Base-by-base conservation (phyloP, 2,113 vertebrate genomes). In the Ibidorhyncha struthersii region DNA sequence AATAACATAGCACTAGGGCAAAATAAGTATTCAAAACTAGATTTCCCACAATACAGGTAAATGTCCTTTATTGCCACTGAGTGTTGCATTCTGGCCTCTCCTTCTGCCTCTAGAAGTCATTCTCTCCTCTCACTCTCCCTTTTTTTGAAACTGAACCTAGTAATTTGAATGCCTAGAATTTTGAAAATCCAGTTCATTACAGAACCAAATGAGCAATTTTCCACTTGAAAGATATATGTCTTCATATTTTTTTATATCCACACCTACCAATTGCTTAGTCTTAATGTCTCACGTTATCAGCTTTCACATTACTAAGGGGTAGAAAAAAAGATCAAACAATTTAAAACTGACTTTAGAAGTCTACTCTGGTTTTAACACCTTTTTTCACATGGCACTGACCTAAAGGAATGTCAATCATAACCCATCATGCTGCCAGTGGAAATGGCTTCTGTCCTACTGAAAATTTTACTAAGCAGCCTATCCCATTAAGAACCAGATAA, bases 301-400 rank as follows among this genome's bases (percentile, higher is more conserved):
- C 16, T 41, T 53, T 58, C 38, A 27, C 16, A 7, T 30, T 45
- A 36, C 23, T 36, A n/a, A 43, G 32, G 14, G 12, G 7, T 19
- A 41, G 20, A 12, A 41, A 88, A 88, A 59, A 71, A 45, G 27
- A 11, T 8, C 4, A 9, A 49, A 20, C 16, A 36, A 32, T 43
- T 30, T 36, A 22, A 72, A 59, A 47, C 5, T 61, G 8, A 63
- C 49, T 83, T 69, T 14, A 72, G 26, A 50, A 4, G 17, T 29
- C 5, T 1, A 4, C 8, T n/a, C 22, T 55, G 7, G 0, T 72
- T 80, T 77, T 20, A 65, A 41, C 17, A 63, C 2, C 4, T 29
- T 79, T 59, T 59, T 67, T 50, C 36, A 21, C 6, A 14, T 26
- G 23, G 13, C 26, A 69, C 17, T 0, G 0, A 65, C 22, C 40